phyloP scores from a whole-genome alignment of 2,113 vertebrate genomes.

The Mandrillus leucophaeus region DNA sequence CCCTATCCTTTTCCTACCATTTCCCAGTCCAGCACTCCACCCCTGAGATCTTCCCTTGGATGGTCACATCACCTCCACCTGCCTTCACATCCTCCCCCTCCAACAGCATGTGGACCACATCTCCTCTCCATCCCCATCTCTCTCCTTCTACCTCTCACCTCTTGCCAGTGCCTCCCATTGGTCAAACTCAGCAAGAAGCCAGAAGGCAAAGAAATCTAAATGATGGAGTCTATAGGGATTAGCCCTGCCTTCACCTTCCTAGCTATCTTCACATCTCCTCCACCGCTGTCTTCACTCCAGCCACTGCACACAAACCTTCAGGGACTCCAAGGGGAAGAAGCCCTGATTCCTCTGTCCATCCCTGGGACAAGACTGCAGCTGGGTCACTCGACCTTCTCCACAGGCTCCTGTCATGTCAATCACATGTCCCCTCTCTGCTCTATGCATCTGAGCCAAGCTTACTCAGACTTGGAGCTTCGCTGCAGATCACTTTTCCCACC shows the following conservation, averaged over 20 bases:
- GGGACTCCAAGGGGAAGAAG: background rate
- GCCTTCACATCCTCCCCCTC: background rate
- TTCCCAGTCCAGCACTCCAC: background rate
- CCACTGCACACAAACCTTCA: background rate
- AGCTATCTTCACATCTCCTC: background rate
- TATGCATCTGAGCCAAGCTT: fast-evolving
- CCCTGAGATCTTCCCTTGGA: too few relatives aligned
- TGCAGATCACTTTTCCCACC: background rate
- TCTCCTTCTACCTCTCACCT: background rate
- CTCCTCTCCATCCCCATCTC: too few relatives aligned
- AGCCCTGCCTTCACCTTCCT: too few relatives aligned
- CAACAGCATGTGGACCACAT: fast-evolving
- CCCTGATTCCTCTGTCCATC: background rate
- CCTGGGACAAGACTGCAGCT: background rate
- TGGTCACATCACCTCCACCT: background rate
- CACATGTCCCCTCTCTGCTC: too few relatives aligned
- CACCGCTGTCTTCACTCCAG: background rate
- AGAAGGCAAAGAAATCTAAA: slow-evolving; percentile 7
- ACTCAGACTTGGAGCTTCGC: fast-evolving
- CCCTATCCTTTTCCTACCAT: background rate
- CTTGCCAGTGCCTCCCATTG: background rate
- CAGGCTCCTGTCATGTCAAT: background rate
- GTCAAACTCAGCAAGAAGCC: background rate
- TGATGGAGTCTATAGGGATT: background rate
- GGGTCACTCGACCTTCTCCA: fast-evolving